A percentile compares a stretch with the other conserved stretches of the same genome.
Evolutionary conservation across 2,797 vertebrate species (phyloP).

Genomic region (Schizothorax lantsangensis): DNA sequence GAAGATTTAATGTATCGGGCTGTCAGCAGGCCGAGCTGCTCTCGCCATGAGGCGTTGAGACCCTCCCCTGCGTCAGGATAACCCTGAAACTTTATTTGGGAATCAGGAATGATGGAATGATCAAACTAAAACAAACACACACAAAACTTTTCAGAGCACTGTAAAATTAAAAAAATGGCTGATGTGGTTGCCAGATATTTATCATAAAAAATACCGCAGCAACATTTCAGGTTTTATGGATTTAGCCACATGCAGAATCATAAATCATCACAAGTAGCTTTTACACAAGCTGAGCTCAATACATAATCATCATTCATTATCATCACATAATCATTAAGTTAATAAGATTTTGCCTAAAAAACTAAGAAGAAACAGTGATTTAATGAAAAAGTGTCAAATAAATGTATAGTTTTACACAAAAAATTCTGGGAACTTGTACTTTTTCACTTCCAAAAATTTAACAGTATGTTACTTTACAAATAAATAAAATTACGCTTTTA

Average conservation of each 20-base stretch:
- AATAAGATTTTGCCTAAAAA: background rate
- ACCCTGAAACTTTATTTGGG: constrained; percentile 26
- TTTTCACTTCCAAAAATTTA: too few relatives aligned
- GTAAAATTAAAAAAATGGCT: background rate
- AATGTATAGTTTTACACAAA: too few relatives aligned
- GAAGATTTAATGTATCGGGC: constrained; percentile 40
- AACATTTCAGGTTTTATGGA: background rate
- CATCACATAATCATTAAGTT: too few relatives aligned
- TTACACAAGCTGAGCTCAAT: background rate
- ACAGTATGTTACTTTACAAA: too few relatives aligned
- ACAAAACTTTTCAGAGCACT: background rate
- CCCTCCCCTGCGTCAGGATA: constrained; percentile 28
- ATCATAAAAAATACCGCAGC: background rate
- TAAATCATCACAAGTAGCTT: background rate
- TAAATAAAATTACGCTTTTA: too few relatives aligned
- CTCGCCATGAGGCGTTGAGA: constrained; percentile 15
- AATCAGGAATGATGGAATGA: background rate
- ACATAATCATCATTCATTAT: background rate
- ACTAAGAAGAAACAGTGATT: too few relatives aligned
- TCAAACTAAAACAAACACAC: background rate
- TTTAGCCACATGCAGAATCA: background rate
- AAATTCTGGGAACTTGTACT: too few relatives aligned
- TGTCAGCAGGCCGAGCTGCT: constrained; percentile 36
- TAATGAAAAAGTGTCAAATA: background rate
- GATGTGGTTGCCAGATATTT: background rate